These are phyloP conservation scores for Zosterops borbonicus DNA, from an alignment of 2,113 vertebrate species.

Conservation along the genomic window DNA sequence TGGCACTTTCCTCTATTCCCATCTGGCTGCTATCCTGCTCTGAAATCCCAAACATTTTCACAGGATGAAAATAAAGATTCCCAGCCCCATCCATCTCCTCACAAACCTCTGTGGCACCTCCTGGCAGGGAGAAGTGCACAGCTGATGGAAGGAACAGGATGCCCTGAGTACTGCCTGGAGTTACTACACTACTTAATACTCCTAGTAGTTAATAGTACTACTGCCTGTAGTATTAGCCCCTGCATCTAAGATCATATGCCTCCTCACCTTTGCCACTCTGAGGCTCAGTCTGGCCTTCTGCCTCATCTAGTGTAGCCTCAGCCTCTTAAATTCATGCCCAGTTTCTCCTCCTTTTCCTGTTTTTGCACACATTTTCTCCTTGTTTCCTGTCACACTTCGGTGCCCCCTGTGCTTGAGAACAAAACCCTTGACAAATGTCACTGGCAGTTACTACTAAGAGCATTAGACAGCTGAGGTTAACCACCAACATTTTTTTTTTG, in stretches of 20 bases:
- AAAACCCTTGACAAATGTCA: not conserved
- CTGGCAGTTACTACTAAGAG: not conserved
- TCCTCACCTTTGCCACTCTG: not conserved
- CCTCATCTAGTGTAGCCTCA: not conserved
- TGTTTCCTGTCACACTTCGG: slow-evolving; percentile 1
- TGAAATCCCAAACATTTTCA: not conserved
- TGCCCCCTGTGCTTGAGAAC: not conserved
- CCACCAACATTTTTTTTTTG: not conserved
- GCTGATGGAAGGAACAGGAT: not conserved
- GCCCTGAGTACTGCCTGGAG: not conserved
- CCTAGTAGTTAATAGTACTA: not conserved
- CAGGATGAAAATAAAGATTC: not conserved
- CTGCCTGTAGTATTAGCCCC: not conserved
- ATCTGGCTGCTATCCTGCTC: not conserved
- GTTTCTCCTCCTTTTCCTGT: slow-evolving; percentile 47
- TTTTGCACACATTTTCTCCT: not conserved
- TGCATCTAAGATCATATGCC: not conserved
- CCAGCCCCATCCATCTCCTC: not conserved
- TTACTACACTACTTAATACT: not conserved
- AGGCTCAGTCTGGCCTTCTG: not conserved
- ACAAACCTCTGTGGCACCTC: not conserved
- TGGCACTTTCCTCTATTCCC: not conserved
- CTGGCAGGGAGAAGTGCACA: not conserved
- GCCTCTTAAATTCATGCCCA: not conserved
- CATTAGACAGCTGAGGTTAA: slow-evolving; percentile 10